Evolutionary conservation across 2,797 vertebrate species (phyloP).

Genomic region (Hippoglossus hippoglossus): DNA sequence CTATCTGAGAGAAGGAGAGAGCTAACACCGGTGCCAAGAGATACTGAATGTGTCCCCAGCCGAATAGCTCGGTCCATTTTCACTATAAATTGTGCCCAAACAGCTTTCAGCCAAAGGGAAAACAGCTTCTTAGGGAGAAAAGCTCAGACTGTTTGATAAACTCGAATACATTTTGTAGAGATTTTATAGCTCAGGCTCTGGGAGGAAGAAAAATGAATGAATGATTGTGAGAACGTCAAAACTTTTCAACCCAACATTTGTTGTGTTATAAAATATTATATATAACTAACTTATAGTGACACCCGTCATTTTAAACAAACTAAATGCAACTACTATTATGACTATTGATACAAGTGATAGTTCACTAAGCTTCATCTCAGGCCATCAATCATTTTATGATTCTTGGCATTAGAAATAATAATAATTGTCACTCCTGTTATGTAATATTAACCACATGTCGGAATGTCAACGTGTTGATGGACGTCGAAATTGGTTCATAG

Average conservation of each 20-base stretch:
- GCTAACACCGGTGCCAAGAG: constrained; percentile 13
- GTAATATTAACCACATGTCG: no score
- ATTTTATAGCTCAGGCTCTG: constrained; percentile 24
- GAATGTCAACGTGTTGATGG: no score
- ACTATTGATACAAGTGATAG: no score
- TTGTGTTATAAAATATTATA: neutral
- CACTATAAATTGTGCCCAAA: constrained; percentile 42
- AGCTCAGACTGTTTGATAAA: constrained; percentile 49
- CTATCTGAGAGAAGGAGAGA: constrained; percentile 44
- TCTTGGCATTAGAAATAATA: no score
- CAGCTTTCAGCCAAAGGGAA: constrained; percentile 47
- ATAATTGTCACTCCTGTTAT: no score
- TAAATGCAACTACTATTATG: no score
- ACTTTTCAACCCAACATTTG: constrained; percentile 14
- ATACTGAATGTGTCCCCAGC: constrained; percentile 31
- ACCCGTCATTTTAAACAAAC: no score
- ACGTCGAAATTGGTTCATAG: no score
- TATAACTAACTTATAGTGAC: no score
- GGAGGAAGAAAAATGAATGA: constrained; percentile 21
- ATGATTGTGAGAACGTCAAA: constrained; percentile 3
- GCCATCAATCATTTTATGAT: no score
- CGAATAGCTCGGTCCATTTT: constrained; percentile 48
- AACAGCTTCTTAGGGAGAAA: constrained; percentile 34
- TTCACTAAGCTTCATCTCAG: no score
- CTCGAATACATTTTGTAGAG: constrained; percentile 16